Conservation (phyloP, 2,888 invertebrate species). For the Tipula confusa region DNA sequence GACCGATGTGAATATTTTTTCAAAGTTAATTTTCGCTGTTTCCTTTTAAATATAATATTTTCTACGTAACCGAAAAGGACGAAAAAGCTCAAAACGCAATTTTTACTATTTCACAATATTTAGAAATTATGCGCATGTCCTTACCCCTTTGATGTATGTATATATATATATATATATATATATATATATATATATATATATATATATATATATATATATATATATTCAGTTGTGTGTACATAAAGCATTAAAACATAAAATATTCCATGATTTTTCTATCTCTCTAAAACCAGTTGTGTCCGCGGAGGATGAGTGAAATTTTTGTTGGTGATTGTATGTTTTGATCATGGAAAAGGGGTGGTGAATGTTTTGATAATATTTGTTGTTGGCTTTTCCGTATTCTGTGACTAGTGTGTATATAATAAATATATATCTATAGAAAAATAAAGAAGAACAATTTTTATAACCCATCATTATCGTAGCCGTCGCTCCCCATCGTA, state of each 20-base stretch:
- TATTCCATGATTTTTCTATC: neutral
- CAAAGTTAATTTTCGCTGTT: neutral
- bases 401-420: conserved; percentile 12
- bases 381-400: conserved; percentile 27
- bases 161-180: neutral
- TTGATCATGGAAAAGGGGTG: neutral
- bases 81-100: neutral
- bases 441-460: conserved; percentile 21
- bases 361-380: conserved; percentile 21
- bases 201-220: too few relatives aligned
- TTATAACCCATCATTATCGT: conserved; percentile 1
- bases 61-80: neutral
- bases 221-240: too few relatives aligned
- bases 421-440: too few relatives aligned
- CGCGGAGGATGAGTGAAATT: neutral
- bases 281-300: conserved; percentile 8
- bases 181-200: neutral
- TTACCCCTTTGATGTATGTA: neutral
- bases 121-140: conserved; percentile 3
- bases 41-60: neutral
- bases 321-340: neutral
- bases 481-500: conserved; percentile 33
- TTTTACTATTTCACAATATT: neutral
- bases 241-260: neutral
- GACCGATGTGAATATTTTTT: neutral